Evolutionary conservation across 2,113 vertebrate genomes (phyloP).

Genomic region (Fukomys damarensis): DNA sequence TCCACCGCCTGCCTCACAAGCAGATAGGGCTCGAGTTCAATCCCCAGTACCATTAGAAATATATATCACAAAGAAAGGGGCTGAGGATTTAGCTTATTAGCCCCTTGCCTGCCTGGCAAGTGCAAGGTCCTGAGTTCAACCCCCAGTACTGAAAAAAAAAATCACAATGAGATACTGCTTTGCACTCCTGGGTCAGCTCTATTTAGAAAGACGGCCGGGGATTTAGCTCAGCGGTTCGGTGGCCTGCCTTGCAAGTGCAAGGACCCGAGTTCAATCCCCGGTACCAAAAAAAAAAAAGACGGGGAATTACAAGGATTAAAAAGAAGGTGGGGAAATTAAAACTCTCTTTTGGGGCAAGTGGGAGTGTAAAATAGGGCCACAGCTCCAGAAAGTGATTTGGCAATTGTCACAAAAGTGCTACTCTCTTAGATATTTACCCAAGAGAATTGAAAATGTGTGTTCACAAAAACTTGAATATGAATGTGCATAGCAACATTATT

Average conservation of each 20-base stretch:
- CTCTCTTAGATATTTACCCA: background rate
- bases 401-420: background rate
- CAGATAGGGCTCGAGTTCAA: too few species aligned
- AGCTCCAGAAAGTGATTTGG: slow-evolving; percentile 26
- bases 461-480: background rate
- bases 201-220: background rate
- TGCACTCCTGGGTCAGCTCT: background rate
- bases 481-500: background rate
- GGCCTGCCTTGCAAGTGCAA: too few species aligned
- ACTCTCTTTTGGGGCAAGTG: background rate
- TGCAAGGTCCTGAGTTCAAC: too few species aligned
- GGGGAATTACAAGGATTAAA: background rate
- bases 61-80: too few species aligned
- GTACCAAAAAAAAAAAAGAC: too few species aligned
- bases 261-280: too few species aligned
- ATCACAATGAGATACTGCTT: background rate
- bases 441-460: background rate
- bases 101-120: too few species aligned
- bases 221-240: too few species aligned
- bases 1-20: too few species aligned
- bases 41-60: too few species aligned
- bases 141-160: background rate
- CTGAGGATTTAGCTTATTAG: too few species aligned
- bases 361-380: background rate
- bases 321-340: background rate